phyloP scores from a whole-genome alignment of 2,113 vertebrate genomes.

The Varanus komodoensis region DNA sequence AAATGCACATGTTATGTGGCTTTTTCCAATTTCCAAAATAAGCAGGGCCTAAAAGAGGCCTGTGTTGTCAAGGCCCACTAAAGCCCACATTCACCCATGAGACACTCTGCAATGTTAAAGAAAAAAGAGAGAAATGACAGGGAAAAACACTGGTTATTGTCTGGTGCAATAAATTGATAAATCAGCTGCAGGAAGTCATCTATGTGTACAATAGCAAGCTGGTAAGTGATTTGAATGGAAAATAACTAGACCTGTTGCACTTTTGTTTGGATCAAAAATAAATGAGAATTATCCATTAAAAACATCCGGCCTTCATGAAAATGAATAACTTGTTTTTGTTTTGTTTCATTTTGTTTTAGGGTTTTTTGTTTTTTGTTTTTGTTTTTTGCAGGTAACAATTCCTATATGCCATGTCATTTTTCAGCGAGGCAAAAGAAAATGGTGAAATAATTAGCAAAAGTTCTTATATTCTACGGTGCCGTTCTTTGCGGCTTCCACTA shows the following conservation, averaged over 20 bases:
- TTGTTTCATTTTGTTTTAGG: neutral
- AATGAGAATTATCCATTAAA: neutral
- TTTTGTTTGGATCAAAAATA: neutral
- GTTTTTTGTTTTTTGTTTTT: neutral
- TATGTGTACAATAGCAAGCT: neutral
- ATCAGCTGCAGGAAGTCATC: too few relatives aligned
- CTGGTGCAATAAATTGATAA: neutral
- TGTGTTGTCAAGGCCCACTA: too few relatives aligned
- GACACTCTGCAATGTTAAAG: neutral
- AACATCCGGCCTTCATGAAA: neutral
- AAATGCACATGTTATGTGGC: too few relatives aligned
- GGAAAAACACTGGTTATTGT: neutral
- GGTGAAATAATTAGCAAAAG: neutral
- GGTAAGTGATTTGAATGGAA: neutral
- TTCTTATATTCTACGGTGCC: too few relatives aligned
- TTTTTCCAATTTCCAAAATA: too few relatives aligned
- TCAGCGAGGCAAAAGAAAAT: neutral
- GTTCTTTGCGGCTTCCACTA: conserved; percentile 8
- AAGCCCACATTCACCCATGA: too few relatives aligned
- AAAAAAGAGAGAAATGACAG: neutral
- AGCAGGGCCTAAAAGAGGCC: too few relatives aligned
- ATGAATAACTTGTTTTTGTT: neutral
- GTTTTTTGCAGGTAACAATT: neutral
- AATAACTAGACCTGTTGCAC: neutral
- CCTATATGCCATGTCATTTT: neutral